A percentile compares a stretch with the other conserved stretches of the same genome.
Conservation (phyloP, 2,797 vertebrate species). For the Neoniphon sammara region DNA sequence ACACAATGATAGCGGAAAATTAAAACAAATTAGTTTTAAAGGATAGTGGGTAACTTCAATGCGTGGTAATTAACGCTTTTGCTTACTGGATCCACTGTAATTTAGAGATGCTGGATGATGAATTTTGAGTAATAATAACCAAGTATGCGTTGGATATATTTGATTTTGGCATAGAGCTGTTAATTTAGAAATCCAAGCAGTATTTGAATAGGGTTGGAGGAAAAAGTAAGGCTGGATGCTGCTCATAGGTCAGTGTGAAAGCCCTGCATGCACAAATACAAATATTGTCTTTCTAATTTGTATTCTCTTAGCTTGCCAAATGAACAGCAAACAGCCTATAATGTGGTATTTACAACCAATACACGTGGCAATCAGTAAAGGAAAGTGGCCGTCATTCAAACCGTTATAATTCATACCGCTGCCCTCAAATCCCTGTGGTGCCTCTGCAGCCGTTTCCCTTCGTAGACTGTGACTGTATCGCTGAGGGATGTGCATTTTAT, state of each 20-base stretch:
- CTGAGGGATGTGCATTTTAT: conserved; percentile 35
- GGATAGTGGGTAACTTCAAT: too few relatives aligned
- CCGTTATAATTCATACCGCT: conserved; percentile 35
- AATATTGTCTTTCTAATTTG: conserved; percentile 13
- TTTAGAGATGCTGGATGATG: too few relatives aligned
- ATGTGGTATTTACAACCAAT: conserved; percentile 7
- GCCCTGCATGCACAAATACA: not conserved
- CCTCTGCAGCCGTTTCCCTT: conserved; percentile 15
- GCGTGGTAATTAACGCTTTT: too few relatives aligned
- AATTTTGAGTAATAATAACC: too few relatives aligned
- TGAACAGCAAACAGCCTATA: conserved; percentile 6
- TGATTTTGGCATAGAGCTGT: not conserved
- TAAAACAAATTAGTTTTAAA: too few relatives aligned
- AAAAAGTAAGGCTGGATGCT: not conserved
- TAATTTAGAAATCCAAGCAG: not conserved
- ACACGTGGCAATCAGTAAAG: conserved; percentile 3
- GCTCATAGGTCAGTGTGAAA: not conserved
- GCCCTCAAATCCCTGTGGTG: conserved; percentile 26
- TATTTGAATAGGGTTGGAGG: not conserved
- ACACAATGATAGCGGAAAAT: not conserved
- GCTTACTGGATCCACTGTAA: too few relatives aligned
- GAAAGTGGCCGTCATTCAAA: conserved; percentile 26
- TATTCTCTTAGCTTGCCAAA: conserved; percentile 7
- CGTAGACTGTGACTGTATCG: conserved; percentile 26
- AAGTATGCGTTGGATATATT: not conserved